Base-by-base conservation (phyloP, 2,888 invertebrate species). In the Auanema freiburgensis region DNA sequence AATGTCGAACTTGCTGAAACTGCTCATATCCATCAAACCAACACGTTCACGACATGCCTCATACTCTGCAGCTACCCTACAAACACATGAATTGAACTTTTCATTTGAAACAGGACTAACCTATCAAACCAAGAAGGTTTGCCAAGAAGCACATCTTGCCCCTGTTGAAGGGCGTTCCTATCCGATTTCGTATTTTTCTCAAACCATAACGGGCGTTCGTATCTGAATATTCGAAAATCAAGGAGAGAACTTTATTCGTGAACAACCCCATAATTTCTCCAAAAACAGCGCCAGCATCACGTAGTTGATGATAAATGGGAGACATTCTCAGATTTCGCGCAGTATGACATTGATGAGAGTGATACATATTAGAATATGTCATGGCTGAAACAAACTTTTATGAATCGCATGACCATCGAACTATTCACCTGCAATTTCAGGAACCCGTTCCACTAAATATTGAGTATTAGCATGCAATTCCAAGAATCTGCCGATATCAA, bases 21-120 rank as follows among this genome's bases (percentile, higher is more conserved):
- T 94, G 1, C 95, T 94, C 87, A 97, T 97, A 86, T 97, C 97
- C 59, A 94, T 90, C 1, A 97, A 87, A 16, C 94, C 94, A 59
- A 96, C 90, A 1, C 90, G 88, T 85, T 96, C 95, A 59, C 96
- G 88, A 81, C 96, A 96, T 0, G 93, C 92, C 83, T 90, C 90
- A 85, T 97, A 97, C 85, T 97, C 97, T 0, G 88, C 86, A 57
- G 90, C 90, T 0, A 93, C 93, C 55, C 88, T 88, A 68, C 92
- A 91, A 85, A 93, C 93, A 10, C 18, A 16, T 18, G 11, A 18
- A 16, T 11, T 18, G 46, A 46, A 3, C 21, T 5, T 6, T 4
- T 2, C 21, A 24, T 6, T n/a, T 4, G 10, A 57, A 14, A 18
- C 8, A 23, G 10, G 57, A 23, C 56, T 21, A 1, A 65, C 64